A percentile compares a stretch with the other conserved stretches of the same genome.
Evolutionary conservation across 2,113 vertebrate genomes (phyloP).

Genomic region (Thunnus maccoyii): DNA sequence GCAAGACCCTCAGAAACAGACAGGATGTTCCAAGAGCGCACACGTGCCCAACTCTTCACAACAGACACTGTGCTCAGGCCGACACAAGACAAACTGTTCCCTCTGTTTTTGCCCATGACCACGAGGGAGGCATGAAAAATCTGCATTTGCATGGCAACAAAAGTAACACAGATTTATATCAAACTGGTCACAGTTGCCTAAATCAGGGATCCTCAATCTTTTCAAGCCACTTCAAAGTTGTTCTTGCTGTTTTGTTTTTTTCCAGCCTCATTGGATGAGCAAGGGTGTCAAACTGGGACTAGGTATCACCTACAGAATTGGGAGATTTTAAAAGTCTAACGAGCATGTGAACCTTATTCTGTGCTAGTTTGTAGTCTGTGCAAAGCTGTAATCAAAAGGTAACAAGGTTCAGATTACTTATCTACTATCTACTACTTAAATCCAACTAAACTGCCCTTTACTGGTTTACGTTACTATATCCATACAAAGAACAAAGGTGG

Average conservation of each 20-base stretch:
- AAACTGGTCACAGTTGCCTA: slow-evolving; percentile 11
- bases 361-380: background rate
- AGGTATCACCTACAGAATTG: background rate
- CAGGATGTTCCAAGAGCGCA: slow-evolving; percentile 16
- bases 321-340: background rate
- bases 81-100: slow-evolving; percentile 13
- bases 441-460: too few relatives aligned
- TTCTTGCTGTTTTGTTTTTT: background rate
- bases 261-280: background rate
- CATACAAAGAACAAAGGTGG: too few relatives aligned
- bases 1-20: slow-evolving; percentile 24
- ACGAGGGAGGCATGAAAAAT: slow-evolving; percentile 13
- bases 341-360: background rate
- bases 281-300: background rate
- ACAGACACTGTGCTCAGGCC: slow-evolving; percentile 10
- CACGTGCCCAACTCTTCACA: background rate
- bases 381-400: background rate
- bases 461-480: too few relatives aligned
- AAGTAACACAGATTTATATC: slow-evolving; percentile 31
- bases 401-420: background rate
- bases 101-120: slow-evolving; percentile 27
- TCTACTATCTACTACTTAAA: background rate
- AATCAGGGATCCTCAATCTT: background rate
- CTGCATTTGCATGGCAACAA: slow-evolving; percentile 14
- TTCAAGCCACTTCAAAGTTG: background rate